phyloP scores from a whole-genome alignment of 2,888 invertebrate species.

The Chloroclysta siterata region DNA sequence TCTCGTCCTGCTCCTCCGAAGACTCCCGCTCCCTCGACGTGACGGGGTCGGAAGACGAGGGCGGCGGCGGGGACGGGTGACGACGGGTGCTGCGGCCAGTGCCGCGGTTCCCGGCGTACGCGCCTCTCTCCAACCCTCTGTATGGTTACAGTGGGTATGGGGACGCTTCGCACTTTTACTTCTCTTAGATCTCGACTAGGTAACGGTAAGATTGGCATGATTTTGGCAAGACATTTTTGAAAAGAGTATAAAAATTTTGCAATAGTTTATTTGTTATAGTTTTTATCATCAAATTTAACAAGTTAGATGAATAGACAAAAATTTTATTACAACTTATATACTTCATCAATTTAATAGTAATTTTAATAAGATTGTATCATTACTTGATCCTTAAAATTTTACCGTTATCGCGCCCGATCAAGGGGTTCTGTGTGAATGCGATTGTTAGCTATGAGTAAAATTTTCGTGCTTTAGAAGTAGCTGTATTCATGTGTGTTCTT shows the following conservation, averaged over 20 bases:
- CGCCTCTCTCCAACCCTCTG: slow-evolving; percentile 55
- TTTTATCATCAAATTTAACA: no score
- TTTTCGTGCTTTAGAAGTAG: neutral
- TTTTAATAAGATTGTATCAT: no score
- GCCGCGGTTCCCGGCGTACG: slow-evolving; percentile 76
- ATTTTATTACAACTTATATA: no score
- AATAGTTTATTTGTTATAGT: no score
- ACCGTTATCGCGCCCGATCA: neutral
- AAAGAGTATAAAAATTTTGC: no score
- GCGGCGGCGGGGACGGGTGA: slow-evolving; percentile 71
- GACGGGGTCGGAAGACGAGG: slow-evolving; percentile 82
- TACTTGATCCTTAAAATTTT: neutral
- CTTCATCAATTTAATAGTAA: no score
- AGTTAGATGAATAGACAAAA: no score
- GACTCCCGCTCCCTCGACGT: slow-evolving; percentile 81
- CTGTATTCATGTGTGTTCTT: slow-evolving; percentile 15
- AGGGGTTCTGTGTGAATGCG: neutral
- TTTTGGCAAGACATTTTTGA: no score
- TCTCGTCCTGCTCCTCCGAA: slow-evolving; percentile 76
- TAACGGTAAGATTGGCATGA: neutral
- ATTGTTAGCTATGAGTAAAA: slow-evolving; percentile 1
- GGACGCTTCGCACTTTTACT: slow-evolving; percentile 67
- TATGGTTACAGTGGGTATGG: slow-evolving; percentile 64
- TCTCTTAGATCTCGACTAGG: slow-evolving; percentile 56
- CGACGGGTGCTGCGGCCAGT: slow-evolving; percentile 81